Conservation (phyloP, 2,113 vertebrate species). For the Saccopteryx leptura region DNA sequence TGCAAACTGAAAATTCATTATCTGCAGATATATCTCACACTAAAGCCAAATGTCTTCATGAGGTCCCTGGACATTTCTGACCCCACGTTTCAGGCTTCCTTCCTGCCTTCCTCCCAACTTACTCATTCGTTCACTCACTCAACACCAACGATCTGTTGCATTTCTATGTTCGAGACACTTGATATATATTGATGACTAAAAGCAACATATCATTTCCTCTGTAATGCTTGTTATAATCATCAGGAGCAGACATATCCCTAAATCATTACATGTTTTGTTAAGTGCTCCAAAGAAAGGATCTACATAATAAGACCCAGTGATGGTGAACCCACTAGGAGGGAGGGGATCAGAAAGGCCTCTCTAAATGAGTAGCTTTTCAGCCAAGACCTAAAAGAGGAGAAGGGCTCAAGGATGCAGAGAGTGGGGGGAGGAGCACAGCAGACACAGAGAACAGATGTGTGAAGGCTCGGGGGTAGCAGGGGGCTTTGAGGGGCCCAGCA, state of each 20-base stretch:
- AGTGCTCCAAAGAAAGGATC: background rate
- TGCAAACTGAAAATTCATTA: background rate
- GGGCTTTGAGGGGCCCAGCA: background rate
- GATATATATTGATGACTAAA: background rate
- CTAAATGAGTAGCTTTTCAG: background rate
- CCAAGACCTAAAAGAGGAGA: background rate
- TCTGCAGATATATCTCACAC: accelerated
- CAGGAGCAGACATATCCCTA: background rate
- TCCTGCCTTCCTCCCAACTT: background rate
- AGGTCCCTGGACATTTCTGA: background rate
- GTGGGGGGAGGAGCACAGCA: background rate
- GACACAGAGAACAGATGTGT: background rate
- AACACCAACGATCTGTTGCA: background rate
- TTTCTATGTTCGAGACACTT: background rate
- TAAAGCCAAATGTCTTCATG: too few relatives aligned
- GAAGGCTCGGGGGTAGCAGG: background rate
- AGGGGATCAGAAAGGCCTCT: background rate
- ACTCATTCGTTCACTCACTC: background rate
- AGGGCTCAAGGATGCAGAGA: background rate
- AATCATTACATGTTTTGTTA: background rate
- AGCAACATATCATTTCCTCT: background rate
- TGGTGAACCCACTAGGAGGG: background rate
- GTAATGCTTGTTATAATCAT: background rate
- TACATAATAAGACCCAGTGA: background rate
- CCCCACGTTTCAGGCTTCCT: background rate